Conservation (phyloP, 1,140 invertebrate species). For the Drosophila virilis region DNA sequence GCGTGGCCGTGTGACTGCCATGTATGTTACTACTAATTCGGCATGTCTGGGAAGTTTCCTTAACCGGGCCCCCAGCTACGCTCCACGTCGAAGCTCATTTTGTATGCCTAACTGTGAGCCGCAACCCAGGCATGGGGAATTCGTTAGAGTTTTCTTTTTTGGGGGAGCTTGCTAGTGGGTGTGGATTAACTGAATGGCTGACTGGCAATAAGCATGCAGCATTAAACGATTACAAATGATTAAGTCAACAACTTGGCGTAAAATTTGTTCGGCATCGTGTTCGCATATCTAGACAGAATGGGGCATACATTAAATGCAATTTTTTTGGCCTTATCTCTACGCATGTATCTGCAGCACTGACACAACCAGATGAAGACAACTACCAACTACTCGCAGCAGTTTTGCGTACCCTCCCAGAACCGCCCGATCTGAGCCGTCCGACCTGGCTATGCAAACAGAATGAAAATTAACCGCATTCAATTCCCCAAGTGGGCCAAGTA, state of each 20-base stretch:
- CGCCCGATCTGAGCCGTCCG: constrained; percentile 3
- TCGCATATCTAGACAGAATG: constrained; percentile 1
- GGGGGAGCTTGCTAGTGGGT: constrained; percentile 3
- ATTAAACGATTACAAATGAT: constrained; percentile 73
- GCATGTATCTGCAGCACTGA: constrained; percentile 8
- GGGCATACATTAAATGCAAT: constrained; percentile 44
- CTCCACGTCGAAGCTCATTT: constrained; percentile 40
- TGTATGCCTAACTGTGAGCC: constrained; percentile 48
- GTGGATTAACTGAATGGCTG: constrained; percentile 15
- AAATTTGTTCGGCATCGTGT: constrained; percentile 50
- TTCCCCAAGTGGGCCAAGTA: constrained; percentile 45
- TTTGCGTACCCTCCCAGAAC: neutral
- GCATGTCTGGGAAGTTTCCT: constrained; percentile 71
- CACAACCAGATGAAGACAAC: neutral
- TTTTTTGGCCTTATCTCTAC: constrained; percentile 17
- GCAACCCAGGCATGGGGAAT: constrained; percentile 3
- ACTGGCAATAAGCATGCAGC: constrained; percentile 39
- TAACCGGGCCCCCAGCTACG: neutral
- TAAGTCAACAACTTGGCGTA: constrained; percentile 58
- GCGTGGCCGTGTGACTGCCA: constrained; percentile 23
- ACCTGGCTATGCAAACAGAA: constrained; percentile 35
- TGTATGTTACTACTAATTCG: constrained; percentile 76
- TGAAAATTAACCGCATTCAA: constrained; percentile 50
- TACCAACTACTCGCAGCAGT: neutral
- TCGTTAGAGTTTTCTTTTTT: neutral